Conservation (phyloP, 35 echinoderm and acorn worm species). For the Apostichopus japonicus region DNA sequence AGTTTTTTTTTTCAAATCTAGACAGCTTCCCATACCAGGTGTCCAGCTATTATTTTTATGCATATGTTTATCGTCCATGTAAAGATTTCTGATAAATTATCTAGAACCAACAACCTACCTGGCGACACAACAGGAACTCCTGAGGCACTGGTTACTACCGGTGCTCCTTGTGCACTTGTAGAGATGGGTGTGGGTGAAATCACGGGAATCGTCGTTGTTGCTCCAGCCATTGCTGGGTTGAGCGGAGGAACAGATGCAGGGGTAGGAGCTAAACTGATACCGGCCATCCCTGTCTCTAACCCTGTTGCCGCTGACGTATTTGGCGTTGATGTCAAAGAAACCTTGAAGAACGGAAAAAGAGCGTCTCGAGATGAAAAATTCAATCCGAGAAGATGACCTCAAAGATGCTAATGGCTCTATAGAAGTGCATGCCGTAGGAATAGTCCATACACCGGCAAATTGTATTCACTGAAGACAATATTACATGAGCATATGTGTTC, state of each 20-base stretch:
- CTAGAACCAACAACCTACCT: neutral
- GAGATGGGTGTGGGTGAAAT: constrained; percentile 23
- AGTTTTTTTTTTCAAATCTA: too few relatives aligned
- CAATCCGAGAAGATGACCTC: neutral
- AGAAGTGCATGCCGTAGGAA: neutral
- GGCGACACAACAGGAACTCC: constrained; percentile 42
- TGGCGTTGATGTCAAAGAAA: constrained; percentile 83
- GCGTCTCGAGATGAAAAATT: too few relatives aligned
- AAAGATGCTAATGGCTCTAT: neutral
- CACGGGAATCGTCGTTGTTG: constrained; percentile 64
- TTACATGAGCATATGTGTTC: too few relatives aligned
- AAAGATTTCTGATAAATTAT: too few relatives aligned
- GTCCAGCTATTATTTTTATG: too few relatives aligned
- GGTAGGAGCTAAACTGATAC: constrained; percentile 50
- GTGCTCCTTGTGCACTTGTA: constrained; percentile 4
- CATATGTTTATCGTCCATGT: too few relatives aligned
- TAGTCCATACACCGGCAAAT: neutral
- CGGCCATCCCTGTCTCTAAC: constrained; percentile 60
- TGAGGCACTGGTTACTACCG: constrained; percentile 20
- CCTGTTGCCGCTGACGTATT: constrained; percentile 55
- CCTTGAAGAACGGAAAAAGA: constrained; percentile 18
- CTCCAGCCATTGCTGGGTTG: constrained; percentile 59
- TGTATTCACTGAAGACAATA: too few relatives aligned
- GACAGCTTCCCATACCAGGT: too few relatives aligned
- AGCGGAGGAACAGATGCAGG: constrained; percentile 39